phyloP scores from a whole-genome alignment of 2,113 vertebrate genomes.

The Cephalopterus ornatus region DNA sequence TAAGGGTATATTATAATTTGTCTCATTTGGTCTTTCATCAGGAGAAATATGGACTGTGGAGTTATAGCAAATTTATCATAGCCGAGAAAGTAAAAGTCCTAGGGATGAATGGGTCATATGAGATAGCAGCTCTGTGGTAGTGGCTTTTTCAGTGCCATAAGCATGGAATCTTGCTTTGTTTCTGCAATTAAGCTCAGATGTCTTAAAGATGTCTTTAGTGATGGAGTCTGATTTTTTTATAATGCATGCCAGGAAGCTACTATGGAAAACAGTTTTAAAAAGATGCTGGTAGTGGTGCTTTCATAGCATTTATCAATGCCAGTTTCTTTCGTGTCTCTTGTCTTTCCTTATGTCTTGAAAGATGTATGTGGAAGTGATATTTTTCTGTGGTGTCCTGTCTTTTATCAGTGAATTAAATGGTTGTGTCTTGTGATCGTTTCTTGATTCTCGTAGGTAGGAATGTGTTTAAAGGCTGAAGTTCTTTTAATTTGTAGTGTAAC shows the following conservation, averaged over 20 bases:
- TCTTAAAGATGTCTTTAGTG: not conserved
- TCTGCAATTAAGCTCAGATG: not conserved
- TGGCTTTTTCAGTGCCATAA: slow-evolving; percentile 3
- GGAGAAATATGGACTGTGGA: slow-evolving; percentile 20
- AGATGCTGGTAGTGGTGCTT: slow-evolving; percentile 51
- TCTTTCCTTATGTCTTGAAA: slow-evolving; percentile 75
- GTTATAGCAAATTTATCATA: not conserved
- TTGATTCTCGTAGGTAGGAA: slow-evolving; percentile 71
- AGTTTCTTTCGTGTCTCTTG: slow-evolving; percentile 73
- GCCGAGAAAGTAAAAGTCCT: not conserved
- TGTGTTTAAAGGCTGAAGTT: slow-evolving; percentile 70
- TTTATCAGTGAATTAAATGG: slow-evolving; percentile 72
- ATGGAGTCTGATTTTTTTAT: not conserved
- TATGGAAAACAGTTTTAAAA: slow-evolving; percentile 1
- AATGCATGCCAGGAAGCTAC: slow-evolving; percentile 21
- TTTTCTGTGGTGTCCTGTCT: slow-evolving; percentile 77
- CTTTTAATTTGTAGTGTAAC: slow-evolving; percentile 78
- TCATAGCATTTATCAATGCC: slow-evolving; percentile 51
- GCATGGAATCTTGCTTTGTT: not conserved
- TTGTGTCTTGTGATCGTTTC: slow-evolving; percentile 75
- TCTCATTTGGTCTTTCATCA: slow-evolving; percentile 15
- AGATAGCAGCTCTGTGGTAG: slow-evolving; percentile 8
- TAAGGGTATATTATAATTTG: not conserved
- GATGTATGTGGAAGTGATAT: slow-evolving; percentile 75
- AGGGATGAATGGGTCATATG: not conserved